phyloP scores from a whole-genome alignment of 1,140 invertebrate genomes.

The Pectinophora gossypiella region DNA sequence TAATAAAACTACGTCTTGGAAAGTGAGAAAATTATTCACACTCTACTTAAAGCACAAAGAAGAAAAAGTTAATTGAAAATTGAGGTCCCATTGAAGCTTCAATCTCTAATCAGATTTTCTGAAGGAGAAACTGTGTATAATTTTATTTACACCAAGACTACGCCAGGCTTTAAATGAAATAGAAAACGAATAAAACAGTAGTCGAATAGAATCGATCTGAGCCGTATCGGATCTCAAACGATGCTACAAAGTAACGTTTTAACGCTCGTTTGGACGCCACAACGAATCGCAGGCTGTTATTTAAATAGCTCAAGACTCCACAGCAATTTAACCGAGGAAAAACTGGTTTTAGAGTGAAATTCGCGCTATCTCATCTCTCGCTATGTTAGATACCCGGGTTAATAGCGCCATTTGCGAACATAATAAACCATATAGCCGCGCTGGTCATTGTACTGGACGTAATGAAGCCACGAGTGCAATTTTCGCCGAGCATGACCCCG shows the following conservation, averaged over 20 bases:
- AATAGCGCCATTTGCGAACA: conserved; percentile 22
- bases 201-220: conserved; percentile 12
- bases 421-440: conserved; percentile 23
- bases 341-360: conserved; percentile 31
- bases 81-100: no score
- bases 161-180: not conserved
- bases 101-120: no score
- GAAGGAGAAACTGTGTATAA: no score
- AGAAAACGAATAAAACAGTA: conserved; percentile 17
- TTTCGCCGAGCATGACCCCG: conserved; percentile 35
- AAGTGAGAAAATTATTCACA: no score
- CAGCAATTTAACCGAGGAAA: conserved; percentile 31
- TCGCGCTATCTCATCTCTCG: conserved; percentile 30
- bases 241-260: conserved; percentile 28
- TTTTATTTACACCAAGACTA: not conserved
- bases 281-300: conserved; percentile 29
- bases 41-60: no score
- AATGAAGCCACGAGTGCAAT: conserved; percentile 33
- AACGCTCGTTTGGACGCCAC: conserved; percentile 24
- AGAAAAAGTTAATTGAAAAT: no score
- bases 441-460: conserved; percentile 20
- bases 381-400: conserved; percentile 23
- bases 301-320: conserved; percentile 31
- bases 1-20: no score
- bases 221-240: conserved; percentile 16